phyloP scores from a whole-genome alignment of 1,140 invertebrate genomes.

The Scaptomyza montana region DNA sequence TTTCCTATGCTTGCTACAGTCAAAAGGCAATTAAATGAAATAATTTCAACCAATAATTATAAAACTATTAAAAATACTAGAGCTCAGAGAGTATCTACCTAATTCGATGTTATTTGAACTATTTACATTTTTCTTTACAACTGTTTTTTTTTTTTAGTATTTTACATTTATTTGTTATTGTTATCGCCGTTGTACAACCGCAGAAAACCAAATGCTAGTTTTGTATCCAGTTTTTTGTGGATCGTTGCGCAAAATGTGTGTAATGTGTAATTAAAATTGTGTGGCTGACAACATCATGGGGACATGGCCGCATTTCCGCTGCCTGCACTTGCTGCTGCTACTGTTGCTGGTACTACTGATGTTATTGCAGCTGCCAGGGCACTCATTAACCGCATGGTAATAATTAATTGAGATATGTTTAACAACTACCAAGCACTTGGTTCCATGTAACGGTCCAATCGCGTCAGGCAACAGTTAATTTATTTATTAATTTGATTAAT shows the following conservation, averaged over 20 bases:
- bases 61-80: too few species aligned
- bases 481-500: slow-evolving; percentile 81
- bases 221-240: slow-evolving; percentile 57
- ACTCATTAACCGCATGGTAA: slow-evolving; percentile 68
- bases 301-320: slow-evolving; percentile 46
- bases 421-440: slow-evolving; percentile 35
- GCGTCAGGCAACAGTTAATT: slow-evolving; percentile 56
- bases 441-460: slow-evolving; percentile 11
- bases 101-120: background rate
- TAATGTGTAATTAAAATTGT: slow-evolving; percentile 78
- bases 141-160: slow-evolving; percentile 4
- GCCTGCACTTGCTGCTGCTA: slow-evolving; percentile 24
- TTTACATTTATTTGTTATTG: slow-evolving; percentile 1
- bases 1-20: background rate
- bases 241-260: slow-evolving; percentile 42
- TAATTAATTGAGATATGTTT: slow-evolving; percentile 75
- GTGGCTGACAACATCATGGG: slow-evolving; percentile 67
- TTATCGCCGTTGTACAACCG: slow-evolving; percentile 61
- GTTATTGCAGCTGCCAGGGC: slow-evolving; percentile 35
- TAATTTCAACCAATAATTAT: too few species aligned
- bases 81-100: slow-evolving; percentile 2
- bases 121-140: background rate
- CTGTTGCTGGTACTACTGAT: slow-evolving; percentile 9
- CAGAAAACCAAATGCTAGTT: slow-evolving; percentile 72
- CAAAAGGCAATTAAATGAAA: too few species aligned